Base-by-base conservation (phyloP, 1,140 invertebrate species). In the Drosophila nikananu region DNA sequence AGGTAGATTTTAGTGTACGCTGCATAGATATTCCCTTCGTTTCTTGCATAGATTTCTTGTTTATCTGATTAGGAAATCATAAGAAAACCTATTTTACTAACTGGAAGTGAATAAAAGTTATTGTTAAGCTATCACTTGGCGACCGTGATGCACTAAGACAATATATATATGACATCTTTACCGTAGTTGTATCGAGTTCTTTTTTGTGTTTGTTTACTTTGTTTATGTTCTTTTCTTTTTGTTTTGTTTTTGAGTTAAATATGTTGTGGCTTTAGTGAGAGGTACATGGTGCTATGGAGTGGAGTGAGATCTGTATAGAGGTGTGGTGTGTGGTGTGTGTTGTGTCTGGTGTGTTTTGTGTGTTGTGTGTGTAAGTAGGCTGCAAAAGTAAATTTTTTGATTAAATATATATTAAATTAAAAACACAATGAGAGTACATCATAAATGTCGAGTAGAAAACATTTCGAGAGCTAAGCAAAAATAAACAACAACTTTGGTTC, bases 331-430 rank as follows among this genome's bases (percentile, higher is more conserved):
- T 74, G 46, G 21, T 63, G 42, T 66, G 41, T 65, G 27, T 65
- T 64, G 61, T 59, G 19, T 63, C 13, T 64, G 59, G 48, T 77
- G 75, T 77, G 64, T 48, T 13, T 66, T 75, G 8, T 30, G 30
- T 30, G 30, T 30, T 27, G 60, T 52, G 75, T 77, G 67, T 55
- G 77, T 84, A 65, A 84, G 77, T 81, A 78, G 70, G 86, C 84
- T 64, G 77, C 60, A 79, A 71, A 78, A 79, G 60, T 79, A 73
- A 80, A 78, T 67, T 72, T 58, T 73, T 76, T 59, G 61, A 81
- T 89, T 76, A 73, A 73, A 73, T 61, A 73, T 73, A 72, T 73
- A 73, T 73, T 73, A 73, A 73, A 73, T 84, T 66, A 62, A 89
- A 63, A 86, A 79, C 59, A 79, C 51, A 64, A 78, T 77, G 41